Base-by-base conservation (phyloP, 2,113 vertebrate species). In the Natator depressus region DNA sequence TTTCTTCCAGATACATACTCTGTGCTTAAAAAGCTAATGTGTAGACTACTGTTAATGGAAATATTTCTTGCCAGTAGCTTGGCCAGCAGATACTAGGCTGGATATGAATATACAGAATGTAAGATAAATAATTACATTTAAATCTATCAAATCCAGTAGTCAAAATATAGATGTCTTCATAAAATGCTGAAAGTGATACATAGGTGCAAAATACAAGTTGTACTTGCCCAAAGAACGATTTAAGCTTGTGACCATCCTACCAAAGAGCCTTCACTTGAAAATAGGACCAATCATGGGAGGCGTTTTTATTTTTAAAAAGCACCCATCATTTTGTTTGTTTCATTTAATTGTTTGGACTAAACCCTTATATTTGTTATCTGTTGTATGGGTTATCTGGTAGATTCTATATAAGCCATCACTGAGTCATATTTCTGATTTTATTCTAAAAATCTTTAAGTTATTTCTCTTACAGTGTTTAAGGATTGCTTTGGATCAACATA, bases 1-100 rank as follows among this genome's bases (percentile, higher is more conserved):
- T 96, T 97, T 89, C 85, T 96, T 91, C n/a, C 38, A 84, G 85
- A 89, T 31, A 10, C 49, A 49, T 75, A 55, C 65, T 91, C 53
- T 47, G 82, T 35, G 78, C 62, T 95, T 89, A 95, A 95, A 91
- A 96, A 72, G 46, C 79, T 93, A 1, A 47, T 86, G 54, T 1
- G 2, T 84, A 79, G 27, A n/a, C 89, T 90, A 78, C 46, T 62
- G 8, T 86, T 84, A 47, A 57, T 55, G 47, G 38, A 25, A 12
- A 50, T 72, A 9, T 90, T 95, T 88, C 62, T 55, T 94, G 50
- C 79, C 62, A 54, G 6, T 49, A 53, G 27, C 62, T 38, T 87
- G 57, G 91, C 50, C 27, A 59, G 84, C 53, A 59, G 88, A 83
- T 91, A 53, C 88, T 49, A 85, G 88, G 35, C 54, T 93, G n/a